phyloP scores from a whole-genome alignment of 2,888 invertebrate species.

The Dasypogon diadema region DNA sequence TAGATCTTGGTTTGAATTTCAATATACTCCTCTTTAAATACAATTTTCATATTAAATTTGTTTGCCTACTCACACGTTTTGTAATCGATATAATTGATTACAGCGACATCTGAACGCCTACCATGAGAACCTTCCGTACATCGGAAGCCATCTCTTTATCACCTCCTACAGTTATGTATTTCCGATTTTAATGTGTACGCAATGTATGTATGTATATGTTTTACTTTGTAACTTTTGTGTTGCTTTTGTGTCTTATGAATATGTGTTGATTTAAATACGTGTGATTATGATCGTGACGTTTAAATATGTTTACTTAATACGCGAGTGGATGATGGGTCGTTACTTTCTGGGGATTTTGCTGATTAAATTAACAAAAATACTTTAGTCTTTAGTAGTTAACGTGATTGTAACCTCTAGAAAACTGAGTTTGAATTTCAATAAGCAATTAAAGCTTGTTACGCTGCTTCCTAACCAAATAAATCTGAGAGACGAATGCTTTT shows the following conservation, averaged over 20 bases:
- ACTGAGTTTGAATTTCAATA: constrained; percentile 32
- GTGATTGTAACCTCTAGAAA: constrained; percentile 13
- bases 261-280: constrained; percentile 42
- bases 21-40: constrained; percentile 45
- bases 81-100: constrained; percentile 40
- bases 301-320: constrained; percentile 42
- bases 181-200: constrained; percentile 31
- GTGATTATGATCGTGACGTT: constrained; percentile 49
- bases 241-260: constrained; percentile 45
- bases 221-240: constrained; percentile 38
- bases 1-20: constrained; percentile 51
- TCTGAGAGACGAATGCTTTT: too few species aligned
- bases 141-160: not conserved
- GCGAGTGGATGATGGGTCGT: constrained; percentile 39
- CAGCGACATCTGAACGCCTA: constrained; percentile 13
- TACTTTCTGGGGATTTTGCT: constrained; percentile 6
- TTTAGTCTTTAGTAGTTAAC: not conserved
- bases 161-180: not conserved
- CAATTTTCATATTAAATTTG: constrained; percentile 48
- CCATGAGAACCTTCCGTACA: not conserved
- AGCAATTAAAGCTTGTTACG: constrained; percentile 35
- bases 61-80: constrained; percentile 25
- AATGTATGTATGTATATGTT: constrained; percentile 41
- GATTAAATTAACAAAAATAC: not conserved
- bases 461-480: constrained; percentile 33